These are phyloP conservation scores for Boloria selene DNA, from an alignment of 2,888 invertebrate species.

Conservation along the genomic window DNA sequence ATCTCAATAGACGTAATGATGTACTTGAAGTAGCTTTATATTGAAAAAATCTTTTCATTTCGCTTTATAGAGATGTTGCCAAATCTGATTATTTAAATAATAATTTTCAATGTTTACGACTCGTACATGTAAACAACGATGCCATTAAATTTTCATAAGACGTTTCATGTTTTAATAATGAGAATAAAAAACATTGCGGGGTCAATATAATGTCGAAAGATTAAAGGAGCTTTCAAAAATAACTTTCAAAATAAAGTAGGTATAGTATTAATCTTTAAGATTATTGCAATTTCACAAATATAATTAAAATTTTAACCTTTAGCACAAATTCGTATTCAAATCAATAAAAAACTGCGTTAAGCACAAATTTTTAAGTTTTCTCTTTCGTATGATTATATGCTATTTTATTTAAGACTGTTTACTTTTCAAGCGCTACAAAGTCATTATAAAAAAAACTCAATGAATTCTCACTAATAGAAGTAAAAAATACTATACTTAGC, in stretches of 20 bases:
- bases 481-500: too few species aligned
- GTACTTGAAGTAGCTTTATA: background rate
- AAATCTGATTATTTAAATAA: slow-evolving; percentile 18
- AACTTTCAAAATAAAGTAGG: slow-evolving; percentile 16
- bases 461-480: too few species aligned
- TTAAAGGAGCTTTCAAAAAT: slow-evolving; percentile 30
- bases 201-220: slow-evolving; percentile 34
- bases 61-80: slow-evolving; percentile 25
- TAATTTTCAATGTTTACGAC: slow-evolving; percentile 29
- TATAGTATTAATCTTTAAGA: slow-evolving; percentile 5
- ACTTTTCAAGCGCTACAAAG: too few species aligned
- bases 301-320: slow-evolving; percentile 20
- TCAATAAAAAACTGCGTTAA: background rate
- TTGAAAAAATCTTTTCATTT: slow-evolving; percentile 12
- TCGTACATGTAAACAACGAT: slow-evolving; percentile 29
- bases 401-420: background rate
- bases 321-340: slow-evolving; percentile 1
- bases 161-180: slow-evolving; percentile 37
- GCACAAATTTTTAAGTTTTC: too few species aligned
- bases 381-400: too few species aligned
- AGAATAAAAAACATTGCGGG: slow-evolving; percentile 31
- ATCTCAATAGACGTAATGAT: slow-evolving; percentile 25
- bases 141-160: slow-evolving; percentile 35
- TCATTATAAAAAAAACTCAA: too few species aligned
- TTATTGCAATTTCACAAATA: slow-evolving; percentile 17